Conservation (phyloP, 2,113 vertebrate species). For the Pseudonaja textilis region DNA sequence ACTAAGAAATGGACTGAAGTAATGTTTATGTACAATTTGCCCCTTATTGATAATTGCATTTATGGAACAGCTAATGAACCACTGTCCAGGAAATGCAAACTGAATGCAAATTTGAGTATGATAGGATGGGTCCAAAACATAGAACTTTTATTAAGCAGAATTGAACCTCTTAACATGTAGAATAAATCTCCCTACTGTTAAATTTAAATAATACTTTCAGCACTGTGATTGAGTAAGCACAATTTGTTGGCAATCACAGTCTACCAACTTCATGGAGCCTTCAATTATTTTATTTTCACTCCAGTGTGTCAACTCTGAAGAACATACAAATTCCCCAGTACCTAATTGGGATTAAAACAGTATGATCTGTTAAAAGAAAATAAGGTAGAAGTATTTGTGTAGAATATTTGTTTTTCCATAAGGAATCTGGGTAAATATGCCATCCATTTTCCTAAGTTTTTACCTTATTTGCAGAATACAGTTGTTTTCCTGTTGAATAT, state of each 20-base stretch:
- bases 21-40: neutral
- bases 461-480: neutral
- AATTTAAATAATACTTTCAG: neutral
- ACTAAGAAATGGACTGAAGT: slow-evolving; percentile 17
- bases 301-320: neutral
- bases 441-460: neutral
- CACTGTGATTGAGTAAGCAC: neutral
- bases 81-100: neutral
- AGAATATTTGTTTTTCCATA: neutral
- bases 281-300: neutral
- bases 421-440: neutral
- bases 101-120: neutral
- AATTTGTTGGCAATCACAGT: neutral
- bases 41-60: neutral
- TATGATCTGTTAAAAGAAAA: neutral
- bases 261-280: neutral
- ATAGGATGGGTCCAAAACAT: neutral
- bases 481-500: neutral
- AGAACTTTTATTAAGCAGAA: neutral
- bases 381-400: neutral
- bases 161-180: neutral
- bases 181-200: neutral
- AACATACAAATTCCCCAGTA: neutral
- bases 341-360: neutral
- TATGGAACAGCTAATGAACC: slow-evolving; percentile 8